phyloP scores from a whole-genome alignment of 2,797 vertebrate species.

The Mustela erminea region DNA sequence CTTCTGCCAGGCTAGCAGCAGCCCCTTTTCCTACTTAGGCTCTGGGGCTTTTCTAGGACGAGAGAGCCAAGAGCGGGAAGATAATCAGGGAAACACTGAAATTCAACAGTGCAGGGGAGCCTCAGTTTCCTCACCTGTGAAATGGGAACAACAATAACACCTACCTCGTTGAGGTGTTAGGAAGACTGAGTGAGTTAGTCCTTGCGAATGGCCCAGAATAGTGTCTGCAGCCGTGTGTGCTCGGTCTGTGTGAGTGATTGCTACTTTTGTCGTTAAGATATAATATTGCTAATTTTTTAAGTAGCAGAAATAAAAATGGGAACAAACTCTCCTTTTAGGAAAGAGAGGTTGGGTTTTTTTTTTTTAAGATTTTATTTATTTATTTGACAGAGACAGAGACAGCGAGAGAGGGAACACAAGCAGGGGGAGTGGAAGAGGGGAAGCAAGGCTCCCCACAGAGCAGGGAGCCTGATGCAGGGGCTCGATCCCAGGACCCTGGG shows the following conservation, averaged over 20 bases:
- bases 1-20: not conserved
- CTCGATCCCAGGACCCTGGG: too few species aligned
- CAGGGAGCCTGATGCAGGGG: too few species aligned
- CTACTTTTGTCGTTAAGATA: conserved; percentile 13
- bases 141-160: not conserved
- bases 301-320: not conserved
- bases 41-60: not conserved
- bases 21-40: not conserved
- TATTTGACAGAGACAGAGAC: too few species aligned
- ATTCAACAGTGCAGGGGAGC: not conserved
- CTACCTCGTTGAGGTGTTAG: rapidly evolving
- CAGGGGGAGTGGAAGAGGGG: too few species aligned
- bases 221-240: too few species aligned
- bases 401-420: too few species aligned
- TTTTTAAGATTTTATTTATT: too few species aligned
- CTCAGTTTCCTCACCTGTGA: not conserved
- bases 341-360: not conserved
- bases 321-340: conserved; percentile 3
- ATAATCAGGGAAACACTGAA: not conserved
- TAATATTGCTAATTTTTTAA: not conserved
- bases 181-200: not conserved
- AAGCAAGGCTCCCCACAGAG: too few species aligned
- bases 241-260: not conserved
- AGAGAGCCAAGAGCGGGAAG: not conserved
- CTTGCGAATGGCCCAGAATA: not conserved